These are phyloP conservation scores for Mimachlamys varia DNA, from an alignment of 2,888 invertebrate genomes.

Conservation along the genomic window DNA sequence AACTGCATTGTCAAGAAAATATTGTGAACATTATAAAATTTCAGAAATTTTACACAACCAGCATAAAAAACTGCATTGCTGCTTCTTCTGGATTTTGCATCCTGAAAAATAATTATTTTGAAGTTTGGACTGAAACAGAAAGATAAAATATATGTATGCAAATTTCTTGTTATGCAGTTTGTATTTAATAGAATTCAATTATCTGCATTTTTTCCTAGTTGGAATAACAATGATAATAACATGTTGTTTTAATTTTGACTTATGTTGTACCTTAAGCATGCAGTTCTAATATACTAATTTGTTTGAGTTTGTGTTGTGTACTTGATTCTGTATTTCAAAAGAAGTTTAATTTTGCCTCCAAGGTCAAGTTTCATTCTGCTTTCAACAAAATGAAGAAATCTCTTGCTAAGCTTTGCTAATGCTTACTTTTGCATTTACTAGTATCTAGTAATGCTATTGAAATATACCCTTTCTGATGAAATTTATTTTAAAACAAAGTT, in stretches of 20 bases:
- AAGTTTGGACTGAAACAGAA: not conserved
- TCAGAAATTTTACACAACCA: not conserved
- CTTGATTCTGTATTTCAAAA: not conserved
- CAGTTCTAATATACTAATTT: not conserved
- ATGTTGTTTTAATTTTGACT: not conserved
- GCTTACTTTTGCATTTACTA: not conserved
- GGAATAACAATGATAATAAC: conserved; percentile 18
- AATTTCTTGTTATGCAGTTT: conserved; percentile 16
- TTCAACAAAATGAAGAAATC: not conserved
- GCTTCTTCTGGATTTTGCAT: not conserved
- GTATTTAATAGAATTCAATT: not conserved
- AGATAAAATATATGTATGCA: not conserved
- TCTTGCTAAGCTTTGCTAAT: not conserved
- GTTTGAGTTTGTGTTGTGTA: not conserved
- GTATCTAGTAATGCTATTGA: not conserved
- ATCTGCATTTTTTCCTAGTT: not conserved
- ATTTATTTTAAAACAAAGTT: not conserved
- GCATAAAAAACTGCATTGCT: not conserved
- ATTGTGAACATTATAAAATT: not conserved
- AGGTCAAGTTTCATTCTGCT: not conserved
- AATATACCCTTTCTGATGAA: not conserved
- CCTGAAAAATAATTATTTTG: not conserved
- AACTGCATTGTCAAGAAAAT: not conserved
- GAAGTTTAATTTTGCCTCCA: not conserved
- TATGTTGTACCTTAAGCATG: not conserved